Percentiles rank a stretch among this genome's conserved stretches.
These are phyloP conservation scores for Zhuqinia jingwanae DNA, from an alignment of 2,888 invertebrate genomes.

Conservation along the genomic window DNA sequence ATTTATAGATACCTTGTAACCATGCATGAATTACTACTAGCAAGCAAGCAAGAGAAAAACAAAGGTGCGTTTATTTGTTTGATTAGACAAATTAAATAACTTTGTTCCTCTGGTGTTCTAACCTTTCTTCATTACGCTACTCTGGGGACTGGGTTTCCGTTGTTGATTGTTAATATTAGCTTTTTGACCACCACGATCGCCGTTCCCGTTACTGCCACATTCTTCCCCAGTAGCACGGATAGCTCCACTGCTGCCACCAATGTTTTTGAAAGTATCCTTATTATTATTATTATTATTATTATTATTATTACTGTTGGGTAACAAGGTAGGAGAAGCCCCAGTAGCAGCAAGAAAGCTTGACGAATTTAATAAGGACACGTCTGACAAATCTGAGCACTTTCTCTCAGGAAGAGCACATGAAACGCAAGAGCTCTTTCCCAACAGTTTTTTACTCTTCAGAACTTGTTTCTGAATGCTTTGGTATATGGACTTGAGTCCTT, in stretches of 20 bases:
- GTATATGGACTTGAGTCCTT: slow-evolving; percentile 59
- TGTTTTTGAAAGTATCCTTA: background rate
- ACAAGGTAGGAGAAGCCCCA: background rate
- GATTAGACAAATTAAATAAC: slow-evolving; percentile 54
- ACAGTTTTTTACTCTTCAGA: slow-evolving; percentile 22
- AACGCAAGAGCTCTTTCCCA: slow-evolving; percentile 43
- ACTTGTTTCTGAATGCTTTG: slow-evolving; percentile 60
- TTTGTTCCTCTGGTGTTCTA: slow-evolving; percentile 27
- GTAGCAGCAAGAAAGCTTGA: background rate
- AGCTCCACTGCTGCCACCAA: background rate
- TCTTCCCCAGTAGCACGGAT: background rate
- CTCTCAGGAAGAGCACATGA: slow-evolving; percentile 26
- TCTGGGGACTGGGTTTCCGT: slow-evolving; percentile 42
- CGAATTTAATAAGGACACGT: slow-evolving; percentile 40
- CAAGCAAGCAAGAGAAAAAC: background rate
- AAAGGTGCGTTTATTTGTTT: background rate
- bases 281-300: slow-evolving; percentile 26
- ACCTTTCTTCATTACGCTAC: slow-evolving; percentile 65
- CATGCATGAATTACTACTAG: no score
- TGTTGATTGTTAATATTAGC: slow-evolving; percentile 36
- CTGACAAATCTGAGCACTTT: slow-evolving; percentile 48
- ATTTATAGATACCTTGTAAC: no score
- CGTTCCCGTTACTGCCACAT: slow-evolving; percentile 31
- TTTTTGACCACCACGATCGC: slow-evolving; percentile 23
- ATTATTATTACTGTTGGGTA: slow-evolving; percentile 17